Percentiles rank a stretch among this genome's conserved stretches.
Conservation (phyloP, 2,888 invertebrate genomes). For the Chaetogeoica ovagalla region DNA sequence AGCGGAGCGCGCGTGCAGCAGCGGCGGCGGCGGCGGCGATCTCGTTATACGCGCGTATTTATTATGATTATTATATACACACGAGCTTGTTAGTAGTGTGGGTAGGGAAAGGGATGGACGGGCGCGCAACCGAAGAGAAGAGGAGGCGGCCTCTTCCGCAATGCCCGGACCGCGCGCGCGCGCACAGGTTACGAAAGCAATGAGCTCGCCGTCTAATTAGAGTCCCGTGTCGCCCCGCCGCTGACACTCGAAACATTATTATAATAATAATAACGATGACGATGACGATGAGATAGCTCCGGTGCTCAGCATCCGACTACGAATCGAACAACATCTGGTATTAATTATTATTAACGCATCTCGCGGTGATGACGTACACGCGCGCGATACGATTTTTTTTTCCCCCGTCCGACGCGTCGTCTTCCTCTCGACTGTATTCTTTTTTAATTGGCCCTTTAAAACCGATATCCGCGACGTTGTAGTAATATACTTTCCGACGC, state of each 20-base stretch:
- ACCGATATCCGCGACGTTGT: neutral
- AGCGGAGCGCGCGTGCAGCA: too few species aligned
- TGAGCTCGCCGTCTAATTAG: conserved; percentile 39
- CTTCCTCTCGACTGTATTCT: neutral
- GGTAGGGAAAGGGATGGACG: neutral
- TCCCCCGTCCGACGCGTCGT: too few species aligned
- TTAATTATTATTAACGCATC: conserved; percentile 41
- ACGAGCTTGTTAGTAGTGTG: conserved; percentile 22
- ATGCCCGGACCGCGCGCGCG: conserved; percentile 27
- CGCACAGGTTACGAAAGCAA: conserved; percentile 34
- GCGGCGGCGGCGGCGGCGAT: too few species aligned
- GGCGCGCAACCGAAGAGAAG: too few species aligned
- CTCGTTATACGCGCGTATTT: too few species aligned
- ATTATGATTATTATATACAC: neutral
- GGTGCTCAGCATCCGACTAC: neutral
- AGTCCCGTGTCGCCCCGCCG: conserved; percentile 26
- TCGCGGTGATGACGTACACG: neutral
- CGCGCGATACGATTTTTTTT: neutral
- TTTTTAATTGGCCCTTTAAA: conserved; percentile 48
- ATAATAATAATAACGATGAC: conserved; percentile 27
- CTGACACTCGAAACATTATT: conserved; percentile 47
- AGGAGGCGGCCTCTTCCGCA: neutral
- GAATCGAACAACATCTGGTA: conserved; percentile 50
- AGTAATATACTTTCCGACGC: neutral
- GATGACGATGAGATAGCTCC: neutral